Percentiles rank a stretch among this genome's conserved stretches.
Evolutionary conservation across 2,113 vertebrate genomes (phyloP).

Genomic region (Ploceus nigricollis): DNA sequence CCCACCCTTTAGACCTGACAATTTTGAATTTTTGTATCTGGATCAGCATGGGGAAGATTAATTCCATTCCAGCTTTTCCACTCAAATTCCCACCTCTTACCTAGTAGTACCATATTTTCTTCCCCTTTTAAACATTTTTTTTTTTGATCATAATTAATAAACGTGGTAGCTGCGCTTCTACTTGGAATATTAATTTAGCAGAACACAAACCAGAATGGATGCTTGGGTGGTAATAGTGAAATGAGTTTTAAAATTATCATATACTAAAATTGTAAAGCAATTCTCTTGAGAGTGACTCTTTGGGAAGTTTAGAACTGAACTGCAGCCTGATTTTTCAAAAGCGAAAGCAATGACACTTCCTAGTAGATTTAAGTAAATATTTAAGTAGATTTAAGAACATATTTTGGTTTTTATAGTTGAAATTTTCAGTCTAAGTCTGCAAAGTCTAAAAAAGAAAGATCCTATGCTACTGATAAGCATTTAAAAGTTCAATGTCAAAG

Average conservation of each 20-base stretch:
- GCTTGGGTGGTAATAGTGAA: neutral
- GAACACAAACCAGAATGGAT: neutral
- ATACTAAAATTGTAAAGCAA: neutral
- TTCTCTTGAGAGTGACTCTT: neutral
- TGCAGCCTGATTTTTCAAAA: neutral
- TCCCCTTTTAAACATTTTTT: no score
- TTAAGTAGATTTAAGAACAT: neutral
- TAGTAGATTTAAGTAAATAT: neutral
- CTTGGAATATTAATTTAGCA: neutral
- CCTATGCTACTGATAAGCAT: rapidly evolving
- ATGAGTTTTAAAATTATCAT: neutral
- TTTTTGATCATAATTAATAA: neutral
- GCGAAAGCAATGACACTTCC: neutral
- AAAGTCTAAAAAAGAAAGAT: neutral
- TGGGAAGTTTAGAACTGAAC: neutral
- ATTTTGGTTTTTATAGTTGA: neutral
- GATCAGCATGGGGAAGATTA: neutral
- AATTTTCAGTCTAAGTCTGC: neutral
- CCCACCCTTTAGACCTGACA: rapidly evolving
- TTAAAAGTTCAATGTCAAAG: neutral
- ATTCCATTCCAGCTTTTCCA: neutral
- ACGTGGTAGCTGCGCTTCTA: neutral
- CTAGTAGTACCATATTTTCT: neutral
- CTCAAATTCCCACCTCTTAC: neutral
- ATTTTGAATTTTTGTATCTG: neutral